Conservation (phyloP, 2,113 vertebrate species). For the Mobula birostris region DNA sequence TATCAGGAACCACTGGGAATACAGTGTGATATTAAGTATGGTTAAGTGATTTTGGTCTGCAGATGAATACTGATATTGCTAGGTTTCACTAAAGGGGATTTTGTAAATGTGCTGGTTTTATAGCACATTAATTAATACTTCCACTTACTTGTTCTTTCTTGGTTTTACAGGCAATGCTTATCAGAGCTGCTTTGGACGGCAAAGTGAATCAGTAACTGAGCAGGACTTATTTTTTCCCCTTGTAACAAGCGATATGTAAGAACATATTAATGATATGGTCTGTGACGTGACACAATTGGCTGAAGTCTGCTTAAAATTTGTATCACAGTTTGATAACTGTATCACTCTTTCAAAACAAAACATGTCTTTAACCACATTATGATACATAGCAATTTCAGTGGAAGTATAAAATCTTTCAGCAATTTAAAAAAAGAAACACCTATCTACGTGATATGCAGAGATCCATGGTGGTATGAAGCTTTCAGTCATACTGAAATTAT, state of each 20-base stretch:
- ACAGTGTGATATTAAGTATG: slow-evolving; percentile 51
- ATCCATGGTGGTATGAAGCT: too few species aligned
- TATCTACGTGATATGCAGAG: background rate
- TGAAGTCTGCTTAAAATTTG: slow-evolving; percentile 34
- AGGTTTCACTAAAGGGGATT: slow-evolving; percentile 39
- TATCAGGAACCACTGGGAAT: slow-evolving; percentile 55
- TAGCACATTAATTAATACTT: slow-evolving; percentile 45
- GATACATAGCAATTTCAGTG: background rate
- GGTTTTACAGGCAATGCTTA: slow-evolving; percentile 47
- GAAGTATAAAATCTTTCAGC: background rate
- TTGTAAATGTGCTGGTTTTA: slow-evolving; percentile 38
- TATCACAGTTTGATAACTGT: slow-evolving; percentile 43
- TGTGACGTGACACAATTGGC: slow-evolving; percentile 37
- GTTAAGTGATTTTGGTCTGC: slow-evolving; percentile 54
- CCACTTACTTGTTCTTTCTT: slow-evolving; percentile 42
- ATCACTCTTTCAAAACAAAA: background rate
- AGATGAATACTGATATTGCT: slow-evolving; percentile 42
- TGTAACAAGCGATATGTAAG: slow-evolving; percentile 40
- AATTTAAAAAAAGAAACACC: background rate
- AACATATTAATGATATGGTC: slow-evolving; percentile 30
- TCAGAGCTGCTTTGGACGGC: slow-evolving; percentile 41
- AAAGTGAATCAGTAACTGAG: slow-evolving; percentile 36
- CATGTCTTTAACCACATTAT: background rate
- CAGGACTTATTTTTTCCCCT: slow-evolving; percentile 4
- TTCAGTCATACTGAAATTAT: too few species aligned